Base-by-base conservation (phyloP, 2,113 vertebrate species). In the Syngnathoides biaculeatus region DNA sequence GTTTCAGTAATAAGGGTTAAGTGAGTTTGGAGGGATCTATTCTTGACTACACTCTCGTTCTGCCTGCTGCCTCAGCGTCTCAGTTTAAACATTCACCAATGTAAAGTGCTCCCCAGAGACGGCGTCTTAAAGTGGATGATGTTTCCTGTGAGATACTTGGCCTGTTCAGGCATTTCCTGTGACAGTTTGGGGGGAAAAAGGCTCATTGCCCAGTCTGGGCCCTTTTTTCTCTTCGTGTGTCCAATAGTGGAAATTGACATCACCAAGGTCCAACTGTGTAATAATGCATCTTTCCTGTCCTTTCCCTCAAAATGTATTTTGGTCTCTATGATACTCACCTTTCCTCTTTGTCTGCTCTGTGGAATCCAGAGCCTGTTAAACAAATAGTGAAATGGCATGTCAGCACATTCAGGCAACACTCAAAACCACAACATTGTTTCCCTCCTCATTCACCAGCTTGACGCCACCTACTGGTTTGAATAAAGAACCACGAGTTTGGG, bases 91-190 rank as follows among this genome's bases (percentile, higher is more conserved):
- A 81, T 88, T 79, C 71, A 88, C 60, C 45, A 73, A 57, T 63
- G 63, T 61, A 52, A 75, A 81, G 65, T 77, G 81, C 78, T 88
- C 89, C 86, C 86, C 22, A 17, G 85, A 89, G 89, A 80, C 48
- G 2, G 62, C 43, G n/a, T 74, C 77, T 73, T 86, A 86, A 82
- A 88, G 79, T 85, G 82, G 83, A 79, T 72, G 77, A 74, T 87
- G 81, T 85, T 92, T 91, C 90, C 90, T 91, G 87, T 77, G 76
- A 81, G 87, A 87, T 87, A 84, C 71, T 79, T 78, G 63, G 72
- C 75, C 64, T 39, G 78, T 80, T 80, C 79, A 83, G 71, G 82
- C 85, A 89, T 88, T 92, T 92, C 90, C 90, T 90, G 88, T 88
- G 84, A 89, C 79, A 80, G 75, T 86, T 85, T 78, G 66, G 65